Conservation (phyloP, 2,797 vertebrate species). For the Hapalemur alaotrensis region DNA sequence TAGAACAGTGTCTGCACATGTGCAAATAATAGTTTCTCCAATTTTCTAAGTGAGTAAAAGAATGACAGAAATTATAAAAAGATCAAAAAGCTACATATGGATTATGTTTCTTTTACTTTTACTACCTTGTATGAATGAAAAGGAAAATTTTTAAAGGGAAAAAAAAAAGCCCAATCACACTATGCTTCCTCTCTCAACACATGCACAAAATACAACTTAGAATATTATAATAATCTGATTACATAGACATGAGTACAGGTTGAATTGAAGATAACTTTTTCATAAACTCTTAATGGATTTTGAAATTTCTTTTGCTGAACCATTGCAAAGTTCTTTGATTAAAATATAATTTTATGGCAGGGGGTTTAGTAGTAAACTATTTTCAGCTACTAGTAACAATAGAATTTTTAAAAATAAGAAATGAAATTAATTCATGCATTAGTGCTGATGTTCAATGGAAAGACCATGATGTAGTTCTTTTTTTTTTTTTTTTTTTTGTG, state of each 20-base stretch:
- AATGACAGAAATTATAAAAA: neutral
- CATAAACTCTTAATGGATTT: neutral
- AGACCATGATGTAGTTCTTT: neutral
- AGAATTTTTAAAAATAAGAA: neutral
- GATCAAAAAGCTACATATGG: neutral
- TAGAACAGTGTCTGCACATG: neutral
- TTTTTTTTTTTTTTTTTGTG: neutral
- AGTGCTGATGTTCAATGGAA: neutral
- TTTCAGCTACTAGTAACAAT: neutral
- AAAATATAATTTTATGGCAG: neutral
- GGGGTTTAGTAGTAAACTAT: neutral
- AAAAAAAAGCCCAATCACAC: neutral
- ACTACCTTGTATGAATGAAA: neutral
- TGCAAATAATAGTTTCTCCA: neutral
- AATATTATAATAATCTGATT: neutral
- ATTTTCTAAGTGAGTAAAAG: neutral
- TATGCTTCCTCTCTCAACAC: fast-evolving
- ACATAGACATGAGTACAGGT: neutral
- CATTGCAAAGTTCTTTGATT: neutral
- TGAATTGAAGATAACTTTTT: neutral
- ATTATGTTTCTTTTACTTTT: neutral
- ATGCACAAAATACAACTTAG: neutral
- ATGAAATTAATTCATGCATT: neutral
- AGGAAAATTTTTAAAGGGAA: neutral
- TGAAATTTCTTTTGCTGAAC: neutral